Percentiles rank a stretch among this genome's conserved stretches.
These are phyloP conservation scores for Orthonyx spaldingii DNA, from an alignment of 2,113 vertebrate genomes.

Conservation along the genomic window DNA sequence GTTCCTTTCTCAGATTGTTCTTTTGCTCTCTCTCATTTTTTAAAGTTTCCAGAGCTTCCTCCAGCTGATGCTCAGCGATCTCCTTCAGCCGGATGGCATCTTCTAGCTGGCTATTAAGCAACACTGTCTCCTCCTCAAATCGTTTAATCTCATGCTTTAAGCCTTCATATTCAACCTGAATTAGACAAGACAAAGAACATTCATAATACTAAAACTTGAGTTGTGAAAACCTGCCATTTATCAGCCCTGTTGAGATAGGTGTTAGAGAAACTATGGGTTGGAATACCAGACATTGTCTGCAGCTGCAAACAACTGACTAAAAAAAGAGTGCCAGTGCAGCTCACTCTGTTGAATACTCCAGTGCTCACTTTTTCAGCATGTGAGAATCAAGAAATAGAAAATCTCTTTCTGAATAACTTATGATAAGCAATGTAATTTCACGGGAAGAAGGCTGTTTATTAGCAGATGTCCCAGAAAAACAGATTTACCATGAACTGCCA, in stretches of 20 bases:
- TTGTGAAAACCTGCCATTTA: slow-evolving; percentile 62
- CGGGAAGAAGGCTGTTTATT: not conserved
- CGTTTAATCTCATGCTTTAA: slow-evolving; percentile 98
- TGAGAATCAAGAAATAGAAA: not conserved
- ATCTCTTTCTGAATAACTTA: not conserved
- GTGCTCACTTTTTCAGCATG: not conserved
- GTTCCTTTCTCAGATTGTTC: slow-evolving; percentile 92
- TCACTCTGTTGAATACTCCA: not conserved
- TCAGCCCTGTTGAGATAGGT: slow-evolving; percentile 1
- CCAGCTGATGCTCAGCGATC: slow-evolving; percentile 90
- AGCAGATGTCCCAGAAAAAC: not conserved
- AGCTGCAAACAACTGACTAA: not conserved
- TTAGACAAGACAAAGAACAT: slow-evolving; percentile 72
- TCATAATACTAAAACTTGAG: slow-evolving; percentile 75
- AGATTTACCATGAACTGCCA: not conserved
- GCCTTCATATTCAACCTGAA: slow-evolving; percentile 96
- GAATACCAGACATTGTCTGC: not conserved
- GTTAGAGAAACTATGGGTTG: not conserved
- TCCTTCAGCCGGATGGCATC: slow-evolving; percentile 94
- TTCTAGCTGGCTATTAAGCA: slow-evolving; percentile 96
- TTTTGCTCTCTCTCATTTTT: slow-evolving; percentile 96
- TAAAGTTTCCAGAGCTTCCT: slow-evolving; percentile 92
- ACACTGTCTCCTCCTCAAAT: slow-evolving; percentile 92
- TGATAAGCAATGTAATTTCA: not conserved
- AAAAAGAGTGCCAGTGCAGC: not conserved